A percentile compares a stretch with the other conserved stretches of the same genome.
These are phyloP conservation scores for Clanis bilineata DNA, from an alignment of 2,888 invertebrate species.

Conservation along the genomic window DNA sequence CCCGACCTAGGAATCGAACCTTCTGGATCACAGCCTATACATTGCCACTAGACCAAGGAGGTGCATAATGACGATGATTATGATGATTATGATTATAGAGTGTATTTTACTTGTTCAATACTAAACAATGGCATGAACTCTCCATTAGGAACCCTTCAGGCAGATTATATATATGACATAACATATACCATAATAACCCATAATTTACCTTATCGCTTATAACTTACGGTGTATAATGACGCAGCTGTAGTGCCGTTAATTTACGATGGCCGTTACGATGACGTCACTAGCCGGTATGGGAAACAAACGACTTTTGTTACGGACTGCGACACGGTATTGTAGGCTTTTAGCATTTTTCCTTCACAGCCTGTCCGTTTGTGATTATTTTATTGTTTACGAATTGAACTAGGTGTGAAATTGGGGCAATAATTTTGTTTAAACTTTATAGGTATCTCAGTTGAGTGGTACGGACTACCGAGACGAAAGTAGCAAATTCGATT, in stretches of 20 bases:
- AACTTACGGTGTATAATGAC: constrained; percentile 23
- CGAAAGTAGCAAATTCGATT: too few species aligned
- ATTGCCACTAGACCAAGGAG: too few species aligned
- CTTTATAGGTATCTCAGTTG: too few species aligned
- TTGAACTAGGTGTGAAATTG: background rate
- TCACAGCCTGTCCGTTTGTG: background rate
- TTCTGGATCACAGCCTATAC: too few species aligned
- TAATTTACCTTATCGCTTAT: constrained; percentile 13
- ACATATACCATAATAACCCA: background rate
- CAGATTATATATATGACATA: background rate
- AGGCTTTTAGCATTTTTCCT: constrained; percentile 17
- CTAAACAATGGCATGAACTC: too few species aligned
- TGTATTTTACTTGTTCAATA: too few species aligned
- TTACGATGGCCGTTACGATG: constrained; percentile 46
- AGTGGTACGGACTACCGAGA: too few species aligned
- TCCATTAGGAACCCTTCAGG: background rate
- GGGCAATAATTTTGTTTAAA: too few species aligned
- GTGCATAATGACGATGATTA: too few species aligned
- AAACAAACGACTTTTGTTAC: constrained; percentile 44
- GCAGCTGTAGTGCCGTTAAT: constrained; percentile 42
- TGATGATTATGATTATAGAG: too few species aligned
- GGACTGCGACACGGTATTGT: constrained; percentile 40
- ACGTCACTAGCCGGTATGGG: constrained; percentile 40
- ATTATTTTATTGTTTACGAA: background rate
- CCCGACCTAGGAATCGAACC: too few species aligned